Evolutionary conservation across 2,888 invertebrate species (phyloP).

Genomic region (Microplitis deprimator): DNA sequence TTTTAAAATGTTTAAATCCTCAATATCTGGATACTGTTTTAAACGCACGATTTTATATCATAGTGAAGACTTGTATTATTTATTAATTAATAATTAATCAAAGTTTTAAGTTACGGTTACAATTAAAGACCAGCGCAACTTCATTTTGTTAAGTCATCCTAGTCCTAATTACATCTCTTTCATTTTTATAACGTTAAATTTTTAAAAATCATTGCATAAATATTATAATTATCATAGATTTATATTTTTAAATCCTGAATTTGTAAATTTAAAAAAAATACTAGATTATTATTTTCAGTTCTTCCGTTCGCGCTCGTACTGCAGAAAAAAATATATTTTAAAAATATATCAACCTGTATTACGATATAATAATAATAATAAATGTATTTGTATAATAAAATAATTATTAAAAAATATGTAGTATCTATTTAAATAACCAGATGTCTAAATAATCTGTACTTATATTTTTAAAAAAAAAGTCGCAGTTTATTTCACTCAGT

Average conservation of each 20-base stretch:
- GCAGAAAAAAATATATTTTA: background rate
- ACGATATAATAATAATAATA: conserved; percentile 3
- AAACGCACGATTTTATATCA: no score
- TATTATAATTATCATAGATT: background rate
- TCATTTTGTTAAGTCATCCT: no score
- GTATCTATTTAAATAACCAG: background rate
- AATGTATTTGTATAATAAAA: conserved; percentile 27
- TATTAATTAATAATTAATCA: no score
- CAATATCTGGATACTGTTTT: no score
- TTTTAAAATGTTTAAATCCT: background rate
- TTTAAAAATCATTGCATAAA: background rate
- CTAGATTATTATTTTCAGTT: background rate
- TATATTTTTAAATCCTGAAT: conserved; percentile 5
- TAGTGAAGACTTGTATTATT: no score
- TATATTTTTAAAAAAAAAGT: background rate
- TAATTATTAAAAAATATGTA: conserved; percentile 2
- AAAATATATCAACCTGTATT: background rate
- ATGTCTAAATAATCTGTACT: conserved; percentile 1
- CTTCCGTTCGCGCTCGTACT: conserved; percentile 23
- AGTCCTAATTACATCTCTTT: background rate
- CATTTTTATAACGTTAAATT: background rate
- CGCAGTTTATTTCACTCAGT: background rate
- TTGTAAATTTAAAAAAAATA: background rate
- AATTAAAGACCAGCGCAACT: no score
- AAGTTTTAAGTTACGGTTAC: no score